Base-by-base conservation (phyloP, 2,113 vertebrate genomes). In the Cinclus cinclus region DNA sequence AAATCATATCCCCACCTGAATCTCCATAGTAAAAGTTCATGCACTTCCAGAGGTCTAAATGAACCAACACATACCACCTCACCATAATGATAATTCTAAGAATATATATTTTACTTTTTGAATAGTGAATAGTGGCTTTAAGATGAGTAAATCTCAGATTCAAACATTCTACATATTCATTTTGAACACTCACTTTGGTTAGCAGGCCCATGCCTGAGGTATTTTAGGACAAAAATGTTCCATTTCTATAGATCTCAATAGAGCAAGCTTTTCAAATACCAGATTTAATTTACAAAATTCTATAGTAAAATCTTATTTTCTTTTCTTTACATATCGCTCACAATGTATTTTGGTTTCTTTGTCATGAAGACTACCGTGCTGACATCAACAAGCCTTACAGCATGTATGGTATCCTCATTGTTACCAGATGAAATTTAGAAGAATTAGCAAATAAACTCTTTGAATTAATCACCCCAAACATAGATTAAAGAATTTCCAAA, bases 371-470 rank as follows among this genome's bases (percentile, higher is more conserved):
- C 15, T 55, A 28, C 28, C 64, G 47, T 73, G 49, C 70, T 73
- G 53, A 35, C 31, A 85, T 70, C 25, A 70, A 55, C 15, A 87
- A 92, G 27, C 33, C 14, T 64, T 78, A 42, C 6, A 67, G 47
- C 0, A 0, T 33, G 10, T 58, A 85, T 64, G 25, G 18, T 63
- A 59, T 52, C 13, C 15, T 33, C 41, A 33, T 10, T 55, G 13
- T 35, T 55, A 52, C 8, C 16, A 28, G 16, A 6, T 83, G 33
- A 87, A 88, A 84, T 75, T 59, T 35, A 47, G 18, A 82, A 63
- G 23, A 67, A 30, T 50, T 84, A 47, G 33, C 24, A 69, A 89
- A 79, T 82, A 58, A 83, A 80, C 10, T 47, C 17, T 90, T 65
- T 65, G 31, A 90, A 88, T 25, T 27, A 79, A 85, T 13, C 11